Evolutionary conservation across 2,113 vertebrate genomes (phyloP).

Genomic region (Neofelis nebulosa): DNA sequence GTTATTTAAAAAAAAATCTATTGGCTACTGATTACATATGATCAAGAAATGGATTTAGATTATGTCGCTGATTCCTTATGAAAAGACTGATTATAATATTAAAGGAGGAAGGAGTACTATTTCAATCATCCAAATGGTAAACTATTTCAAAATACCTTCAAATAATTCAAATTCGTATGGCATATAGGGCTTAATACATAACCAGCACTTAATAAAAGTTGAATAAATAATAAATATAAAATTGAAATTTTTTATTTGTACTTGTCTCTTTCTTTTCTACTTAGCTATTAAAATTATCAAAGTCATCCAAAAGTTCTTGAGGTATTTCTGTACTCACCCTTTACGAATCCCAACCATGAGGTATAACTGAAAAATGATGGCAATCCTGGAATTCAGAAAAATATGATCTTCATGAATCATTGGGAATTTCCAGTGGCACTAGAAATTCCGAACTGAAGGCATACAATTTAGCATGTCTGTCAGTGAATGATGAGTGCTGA

Average conservation of each 20-base stretch:
- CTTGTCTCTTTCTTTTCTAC: not conserved
- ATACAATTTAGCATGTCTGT: not conserved
- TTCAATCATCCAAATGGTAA: not conserved
- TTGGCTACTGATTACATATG: not conserved
- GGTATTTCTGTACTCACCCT: not conserved
- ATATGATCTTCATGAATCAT: not conserved
- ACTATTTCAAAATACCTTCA: not conserved
- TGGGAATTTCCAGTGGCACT: constrained; percentile 13
- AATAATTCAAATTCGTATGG: not conserved
- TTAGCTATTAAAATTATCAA: not conserved
- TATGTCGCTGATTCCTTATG: not conserved
- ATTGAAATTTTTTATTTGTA: not conserved
- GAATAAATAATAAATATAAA: not conserved
- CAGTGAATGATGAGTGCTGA: not conserved
- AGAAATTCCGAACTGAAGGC: not conserved
- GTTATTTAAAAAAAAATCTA: not conserved
- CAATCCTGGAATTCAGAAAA: constrained; percentile 38
- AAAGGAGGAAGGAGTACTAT: not conserved
- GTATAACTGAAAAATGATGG: constrained; percentile 13
- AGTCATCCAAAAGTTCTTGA: not conserved
- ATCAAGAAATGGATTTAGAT: not conserved
- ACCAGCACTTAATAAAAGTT: not conserved
- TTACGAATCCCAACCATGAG: not conserved
- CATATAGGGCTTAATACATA: not conserved
- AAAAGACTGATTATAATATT: not conserved